Evolutionary conservation across 2,797 vertebrate genomes (phyloP).

Genomic region (Cossypha polioptera): DNA sequence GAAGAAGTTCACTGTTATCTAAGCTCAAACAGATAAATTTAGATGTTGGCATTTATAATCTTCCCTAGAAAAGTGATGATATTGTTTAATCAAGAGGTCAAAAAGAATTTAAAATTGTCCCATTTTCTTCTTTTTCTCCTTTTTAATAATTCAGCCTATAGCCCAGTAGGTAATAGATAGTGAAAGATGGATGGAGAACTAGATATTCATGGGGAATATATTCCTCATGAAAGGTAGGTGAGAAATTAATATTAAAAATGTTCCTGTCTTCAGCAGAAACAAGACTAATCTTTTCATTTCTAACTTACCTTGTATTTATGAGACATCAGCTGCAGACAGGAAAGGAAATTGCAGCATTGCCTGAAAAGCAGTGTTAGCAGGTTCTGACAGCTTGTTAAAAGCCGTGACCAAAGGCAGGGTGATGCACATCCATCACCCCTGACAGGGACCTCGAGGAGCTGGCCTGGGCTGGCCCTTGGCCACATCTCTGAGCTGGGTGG

Average conservation of each 20-base stretch:
- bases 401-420: background rate
- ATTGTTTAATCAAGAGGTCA: slow-evolving; percentile 27
- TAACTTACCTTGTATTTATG: slow-evolving; percentile 39
- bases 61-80: background rate
- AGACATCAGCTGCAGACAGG: slow-evolving; percentile 23
- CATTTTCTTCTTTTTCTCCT: background rate
- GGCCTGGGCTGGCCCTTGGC: background rate
- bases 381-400: slow-evolving; percentile 46
- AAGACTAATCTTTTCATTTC: slow-evolving; percentile 21
- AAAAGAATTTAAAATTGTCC: background rate
- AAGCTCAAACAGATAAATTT: background rate
- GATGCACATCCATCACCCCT: background rate
- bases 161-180: background rate
- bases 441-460: background rate
- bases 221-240: background rate
- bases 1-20: background rate
- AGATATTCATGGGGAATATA: background rate
- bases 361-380: background rate
- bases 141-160: background rate
- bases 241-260: slow-evolving; percentile 48
- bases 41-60: background rate
- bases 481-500: background rate
- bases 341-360: slow-evolving; percentile 9
- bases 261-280: background rate
- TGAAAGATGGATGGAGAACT: slow-evolving; percentile 4